These are phyloP conservation scores for Nasonia oneida DNA, from an alignment of 2,888 invertebrate species.

Conservation along the genomic window DNA sequence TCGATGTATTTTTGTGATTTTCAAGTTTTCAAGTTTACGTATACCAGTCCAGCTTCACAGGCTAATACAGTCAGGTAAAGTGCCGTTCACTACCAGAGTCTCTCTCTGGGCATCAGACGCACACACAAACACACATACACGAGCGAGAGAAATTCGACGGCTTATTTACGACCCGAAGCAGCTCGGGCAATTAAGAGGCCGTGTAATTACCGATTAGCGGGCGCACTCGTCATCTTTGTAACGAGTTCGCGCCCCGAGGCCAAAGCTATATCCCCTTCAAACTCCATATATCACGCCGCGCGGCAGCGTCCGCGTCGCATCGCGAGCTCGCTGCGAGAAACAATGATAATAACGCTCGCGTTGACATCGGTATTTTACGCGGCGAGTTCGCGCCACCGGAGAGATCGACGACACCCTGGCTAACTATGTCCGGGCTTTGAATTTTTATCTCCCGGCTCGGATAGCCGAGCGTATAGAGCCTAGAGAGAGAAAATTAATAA, in stretches of 20 bases:
- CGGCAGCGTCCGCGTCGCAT: neutral
- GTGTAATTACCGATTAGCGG: slow-evolving; percentile 71
- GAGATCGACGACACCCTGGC: neutral
- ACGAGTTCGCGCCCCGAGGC: slow-evolving; percentile 52
- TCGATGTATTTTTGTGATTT: no score
- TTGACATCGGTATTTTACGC: neutral
- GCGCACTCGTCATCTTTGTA: slow-evolving; percentile 33
- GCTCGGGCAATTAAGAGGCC: slow-evolving; percentile 70
- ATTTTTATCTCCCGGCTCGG: neutral
- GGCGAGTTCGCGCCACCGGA: neutral
- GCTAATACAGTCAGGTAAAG: neutral
- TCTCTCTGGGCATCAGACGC: neutral
- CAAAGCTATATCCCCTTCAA: neutral
- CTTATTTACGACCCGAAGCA: slow-evolving; percentile 47
- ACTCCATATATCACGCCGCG: neutral
- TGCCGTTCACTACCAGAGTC: neutral
- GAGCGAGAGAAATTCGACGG: neutral
- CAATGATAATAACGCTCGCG: slow-evolving; percentile 9
- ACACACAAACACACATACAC: neutral
- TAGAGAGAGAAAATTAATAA: slow-evolving; percentile 34
- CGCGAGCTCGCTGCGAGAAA: neutral
- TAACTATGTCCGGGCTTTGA: slow-evolving; percentile 4
- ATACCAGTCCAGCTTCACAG: neutral
- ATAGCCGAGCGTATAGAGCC: neutral
- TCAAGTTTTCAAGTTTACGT: no score